Percentiles rank a stretch among this genome's conserved stretches.
Evolutionary conservation across 2,888 invertebrate species (phyloP).

Genomic region (Ceraclea dissimilis): DNA sequence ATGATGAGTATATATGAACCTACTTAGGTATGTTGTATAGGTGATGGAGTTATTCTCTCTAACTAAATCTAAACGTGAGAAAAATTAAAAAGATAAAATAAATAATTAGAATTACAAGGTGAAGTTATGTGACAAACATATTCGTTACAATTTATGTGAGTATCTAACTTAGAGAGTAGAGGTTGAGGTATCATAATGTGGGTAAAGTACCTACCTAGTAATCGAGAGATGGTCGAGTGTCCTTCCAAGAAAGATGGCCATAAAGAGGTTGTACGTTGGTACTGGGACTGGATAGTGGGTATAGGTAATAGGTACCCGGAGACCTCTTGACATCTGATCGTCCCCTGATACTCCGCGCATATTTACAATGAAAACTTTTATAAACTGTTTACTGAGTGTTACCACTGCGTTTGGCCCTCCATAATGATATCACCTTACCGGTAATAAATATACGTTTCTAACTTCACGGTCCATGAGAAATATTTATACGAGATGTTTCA

Average conservation of each 20-base stretch:
- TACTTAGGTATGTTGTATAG: not conserved
- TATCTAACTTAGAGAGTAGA: not conserved
- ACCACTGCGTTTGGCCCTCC: conserved; percentile 17
- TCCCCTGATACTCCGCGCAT: conserved; percentile 15
- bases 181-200: not conserved
- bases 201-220: not conserved
- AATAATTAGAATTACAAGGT: not conserved
- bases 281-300: not conserved
- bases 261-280: conserved; percentile 5
- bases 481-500: conserved; percentile 13
- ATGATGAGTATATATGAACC: too few relatives aligned
- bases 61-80: not conserved
- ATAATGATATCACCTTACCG: conserved; percentile 24
- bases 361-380: conserved; percentile 23
- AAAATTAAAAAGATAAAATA: conserved; percentile 1
- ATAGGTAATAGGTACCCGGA: conserved; percentile 2
- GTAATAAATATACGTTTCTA: conserved; percentile 18
- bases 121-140: conserved; percentile 13
- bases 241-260: conserved; percentile 22
- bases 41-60: not conserved
- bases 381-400: conserved; percentile 26
- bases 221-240: conserved; percentile 8
- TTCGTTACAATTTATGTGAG: conserved; percentile 13
- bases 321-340: conserved; percentile 18
- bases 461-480: conserved; percentile 16